Evolutionary conservation across 2,113 vertebrate genomes (phyloP), one percentile per base, ranked within the genome.

Genomic region (Pyxicephalus adspersus): DNA sequence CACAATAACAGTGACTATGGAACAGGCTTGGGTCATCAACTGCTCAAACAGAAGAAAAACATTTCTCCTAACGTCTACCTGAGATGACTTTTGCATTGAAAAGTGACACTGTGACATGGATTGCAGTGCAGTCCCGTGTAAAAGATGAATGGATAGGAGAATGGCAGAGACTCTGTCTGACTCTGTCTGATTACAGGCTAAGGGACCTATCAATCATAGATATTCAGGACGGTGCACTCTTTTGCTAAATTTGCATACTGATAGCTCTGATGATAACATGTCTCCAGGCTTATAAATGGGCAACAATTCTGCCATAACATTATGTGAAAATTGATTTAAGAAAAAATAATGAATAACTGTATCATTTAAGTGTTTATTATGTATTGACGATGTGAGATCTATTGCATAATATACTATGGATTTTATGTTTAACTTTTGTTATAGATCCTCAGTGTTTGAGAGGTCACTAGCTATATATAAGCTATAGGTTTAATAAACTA

Each of bases 111-210:
- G 2, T 29, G 68, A 72, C 34, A 67, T 28, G 23, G 45, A 45
- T 19, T n/a, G 50, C 9, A 19, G 67, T 9, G 17, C 67, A 70
- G 45, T 50, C 50, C 50, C 22, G 70, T 57, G 70, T 57, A 57
- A 73, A 73, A 57, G 70, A 73, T 31, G 28, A 57, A 73, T 57
- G 50, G 52, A 11, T 54, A 29, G 26, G 57, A 29, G 52, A 22
- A 34, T 34, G 25, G 20, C 68, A 55, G 25, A 20, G 67, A 20
- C 6, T 19, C 38, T 45, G 38, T 45, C 15, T 38, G 6, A 5
- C n/a, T n/a, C n/a, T n/a, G n/a, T 26, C 22, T 25, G 22, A 26
- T 26, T 26, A 25, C 60, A 63, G 23, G 17, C 60, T 26, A 16
- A 63, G 23, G 25, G 25, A 63, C 60, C 60, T 25, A 63, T 63